These are phyloP conservation scores for Parthenolecanium corni DNA, from an alignment of 2,888 invertebrate genomes.

Conservation along the genomic window DNA sequence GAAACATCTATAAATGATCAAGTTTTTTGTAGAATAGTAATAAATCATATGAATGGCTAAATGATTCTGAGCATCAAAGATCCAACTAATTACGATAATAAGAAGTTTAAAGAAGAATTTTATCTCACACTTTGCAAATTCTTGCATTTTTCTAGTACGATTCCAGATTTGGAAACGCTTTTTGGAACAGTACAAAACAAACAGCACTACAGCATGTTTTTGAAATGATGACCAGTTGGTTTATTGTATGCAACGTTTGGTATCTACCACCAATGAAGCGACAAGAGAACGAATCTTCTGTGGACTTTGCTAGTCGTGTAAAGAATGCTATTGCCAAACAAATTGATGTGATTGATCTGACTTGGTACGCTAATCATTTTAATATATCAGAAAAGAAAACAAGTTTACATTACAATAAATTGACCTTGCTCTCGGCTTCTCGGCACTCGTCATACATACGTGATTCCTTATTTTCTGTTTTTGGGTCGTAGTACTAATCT, in stretches of 20 bases:
- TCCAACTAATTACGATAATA: too few relatives aligned
- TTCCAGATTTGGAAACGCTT: conserved; percentile 93
- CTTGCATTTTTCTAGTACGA: conserved; percentile 60
- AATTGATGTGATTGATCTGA: conserved; percentile 92
- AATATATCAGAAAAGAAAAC: not conserved
- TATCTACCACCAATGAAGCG: conserved; percentile 91
- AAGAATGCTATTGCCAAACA: conserved; percentile 87
- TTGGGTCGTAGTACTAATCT: too few relatives aligned
- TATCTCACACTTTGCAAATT: not conserved
- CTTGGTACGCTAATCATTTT: conserved; percentile 60
- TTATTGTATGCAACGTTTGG: conserved; percentile 97
- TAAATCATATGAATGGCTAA: too few relatives aligned
- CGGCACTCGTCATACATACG: too few relatives aligned
- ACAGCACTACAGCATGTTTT: conserved; percentile 85
- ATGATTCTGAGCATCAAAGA: too few relatives aligned
- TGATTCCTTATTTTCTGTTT: too few relatives aligned
- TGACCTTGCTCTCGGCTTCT: too few relatives aligned
- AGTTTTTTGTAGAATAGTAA: too few relatives aligned
- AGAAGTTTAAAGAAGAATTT: not conserved
- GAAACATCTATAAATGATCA: too few relatives aligned
- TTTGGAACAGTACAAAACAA: conserved; percentile 95
- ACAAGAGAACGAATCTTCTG: conserved; percentile 65
- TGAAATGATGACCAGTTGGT: conserved; percentile 99
- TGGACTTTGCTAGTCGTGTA: conserved; percentile 93
- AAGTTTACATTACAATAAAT: not conserved